phyloP scores from a whole-genome alignment of 2,113 vertebrate species.

The Ageneiosus marmoratus region DNA sequence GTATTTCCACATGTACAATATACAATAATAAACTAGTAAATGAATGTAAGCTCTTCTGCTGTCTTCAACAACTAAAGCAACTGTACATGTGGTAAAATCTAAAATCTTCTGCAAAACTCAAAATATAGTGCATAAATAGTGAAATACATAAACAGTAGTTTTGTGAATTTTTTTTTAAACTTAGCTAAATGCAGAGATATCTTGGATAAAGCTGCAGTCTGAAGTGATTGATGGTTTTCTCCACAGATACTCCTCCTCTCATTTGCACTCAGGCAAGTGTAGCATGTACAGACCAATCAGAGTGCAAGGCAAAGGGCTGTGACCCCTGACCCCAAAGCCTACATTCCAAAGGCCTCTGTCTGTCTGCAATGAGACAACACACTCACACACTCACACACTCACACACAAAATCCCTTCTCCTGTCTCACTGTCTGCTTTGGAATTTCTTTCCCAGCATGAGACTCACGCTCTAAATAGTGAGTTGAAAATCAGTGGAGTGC shows the following conservation, averaged over 20 bases:
- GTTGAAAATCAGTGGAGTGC: not conserved
- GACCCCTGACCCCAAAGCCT: conserved; percentile 26
- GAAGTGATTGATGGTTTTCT: conserved; percentile 1
- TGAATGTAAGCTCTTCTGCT: too few species aligned
- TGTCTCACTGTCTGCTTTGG: not conserved
- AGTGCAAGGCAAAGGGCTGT: conserved; percentile 4
- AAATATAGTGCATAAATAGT: too few species aligned
- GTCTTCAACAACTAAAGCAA: not conserved
- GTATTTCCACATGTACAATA: too few species aligned
- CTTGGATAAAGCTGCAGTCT: conserved; percentile 5
- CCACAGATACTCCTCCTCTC: conserved; percentile 46
- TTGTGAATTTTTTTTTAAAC: too few species aligned
- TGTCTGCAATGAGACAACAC: conserved; percentile 9
- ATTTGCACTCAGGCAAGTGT: conserved; percentile 40
- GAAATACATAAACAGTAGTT: not conserved
- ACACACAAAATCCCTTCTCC: conserved; percentile 4
- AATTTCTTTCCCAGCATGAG: not conserved
- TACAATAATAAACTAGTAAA: not conserved
- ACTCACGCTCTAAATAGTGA: not conserved
- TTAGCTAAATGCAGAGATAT: not conserved
- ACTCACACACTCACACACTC: not conserved
- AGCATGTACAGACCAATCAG: conserved; percentile 29
- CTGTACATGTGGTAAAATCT: too few species aligned
- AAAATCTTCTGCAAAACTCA: not conserved
- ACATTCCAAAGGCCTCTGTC: conserved; percentile 38